These are phyloP conservation scores for Phrynocephalus forsythii DNA, from an alignment of 2,797 vertebrate species.

Conservation along the genomic window DNA sequence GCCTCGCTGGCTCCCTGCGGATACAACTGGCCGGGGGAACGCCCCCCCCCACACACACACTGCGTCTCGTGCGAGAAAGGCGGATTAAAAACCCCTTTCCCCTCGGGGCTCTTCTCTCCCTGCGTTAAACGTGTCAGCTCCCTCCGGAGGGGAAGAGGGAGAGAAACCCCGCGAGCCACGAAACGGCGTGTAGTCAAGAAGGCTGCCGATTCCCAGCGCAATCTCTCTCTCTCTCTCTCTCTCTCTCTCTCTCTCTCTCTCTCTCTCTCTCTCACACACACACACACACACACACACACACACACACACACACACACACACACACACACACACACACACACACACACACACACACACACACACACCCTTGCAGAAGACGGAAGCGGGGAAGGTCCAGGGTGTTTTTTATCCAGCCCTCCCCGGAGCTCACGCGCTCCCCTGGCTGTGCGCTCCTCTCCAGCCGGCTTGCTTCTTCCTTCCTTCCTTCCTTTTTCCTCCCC, in stretches of 20 bases:
- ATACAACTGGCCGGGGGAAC: background rate
- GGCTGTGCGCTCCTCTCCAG: too few species aligned
- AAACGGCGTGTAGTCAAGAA: background rate
- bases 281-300: too few species aligned
- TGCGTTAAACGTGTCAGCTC: background rate
- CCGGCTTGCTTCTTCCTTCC: background rate
- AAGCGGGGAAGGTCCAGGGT: conserved; percentile 52
- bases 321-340: too few species aligned
- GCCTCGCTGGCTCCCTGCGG: background rate
- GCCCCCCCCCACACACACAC: too few species aligned
- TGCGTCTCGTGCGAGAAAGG: background rate
- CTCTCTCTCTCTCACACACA: too few species aligned
- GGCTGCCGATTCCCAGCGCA: conserved; percentile 40
- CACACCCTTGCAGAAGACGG: conserved; percentile 62
- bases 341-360: conserved; percentile 30
- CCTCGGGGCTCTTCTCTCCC: too few species aligned
- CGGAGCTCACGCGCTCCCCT: background rate
- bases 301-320: too few species aligned
- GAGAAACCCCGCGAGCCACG: background rate
- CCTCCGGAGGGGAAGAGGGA: background rate
- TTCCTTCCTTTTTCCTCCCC: background rate
- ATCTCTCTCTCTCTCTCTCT: too few species aligned
- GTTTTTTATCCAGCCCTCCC: background rate
- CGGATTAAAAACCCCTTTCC: background rate
- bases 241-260: too few species aligned